Evolutionary conservation across 2,113 vertebrate genomes (phyloP).

Genomic region (Notarius lentiginosus): DNA sequence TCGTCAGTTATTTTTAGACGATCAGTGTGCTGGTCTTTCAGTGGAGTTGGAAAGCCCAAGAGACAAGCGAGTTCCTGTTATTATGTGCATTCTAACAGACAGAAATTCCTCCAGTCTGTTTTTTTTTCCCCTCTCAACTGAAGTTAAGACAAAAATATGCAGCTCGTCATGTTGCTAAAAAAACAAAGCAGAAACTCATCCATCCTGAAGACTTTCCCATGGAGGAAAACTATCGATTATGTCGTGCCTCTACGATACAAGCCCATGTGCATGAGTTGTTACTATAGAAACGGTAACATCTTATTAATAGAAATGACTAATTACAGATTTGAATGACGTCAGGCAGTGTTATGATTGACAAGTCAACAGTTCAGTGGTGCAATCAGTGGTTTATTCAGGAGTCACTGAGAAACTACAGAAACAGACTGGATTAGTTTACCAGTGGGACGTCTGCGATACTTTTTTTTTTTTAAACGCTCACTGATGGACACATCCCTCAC

Average conservation of each 20-base stretch:
- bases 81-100: too few species aligned
- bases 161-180: background rate
- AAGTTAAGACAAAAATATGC: background rate
- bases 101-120: too few species aligned
- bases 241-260: background rate
- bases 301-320: background rate
- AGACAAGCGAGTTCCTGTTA: too few species aligned
- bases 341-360: background rate
- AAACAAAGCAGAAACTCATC: background rate
- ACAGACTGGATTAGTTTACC: background rate
- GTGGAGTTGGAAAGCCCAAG: background rate
- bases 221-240: background rate
- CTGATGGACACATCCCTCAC: background rate
- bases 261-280: background rate
- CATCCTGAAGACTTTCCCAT: background rate
- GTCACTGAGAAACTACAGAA: background rate
- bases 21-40: background rate
- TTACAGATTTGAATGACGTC: background rate
- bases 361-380: background rate
- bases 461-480: background rate
- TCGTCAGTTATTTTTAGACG: background rate
- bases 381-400: too few species aligned
- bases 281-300: background rate
- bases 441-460: background rate
- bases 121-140: too few species aligned